A percentile compares a stretch with the other conserved stretches of the same genome.
Conservation (phyloP, 2,113 vertebrate genomes). For the Thamnaconus septentrionalis region DNA sequence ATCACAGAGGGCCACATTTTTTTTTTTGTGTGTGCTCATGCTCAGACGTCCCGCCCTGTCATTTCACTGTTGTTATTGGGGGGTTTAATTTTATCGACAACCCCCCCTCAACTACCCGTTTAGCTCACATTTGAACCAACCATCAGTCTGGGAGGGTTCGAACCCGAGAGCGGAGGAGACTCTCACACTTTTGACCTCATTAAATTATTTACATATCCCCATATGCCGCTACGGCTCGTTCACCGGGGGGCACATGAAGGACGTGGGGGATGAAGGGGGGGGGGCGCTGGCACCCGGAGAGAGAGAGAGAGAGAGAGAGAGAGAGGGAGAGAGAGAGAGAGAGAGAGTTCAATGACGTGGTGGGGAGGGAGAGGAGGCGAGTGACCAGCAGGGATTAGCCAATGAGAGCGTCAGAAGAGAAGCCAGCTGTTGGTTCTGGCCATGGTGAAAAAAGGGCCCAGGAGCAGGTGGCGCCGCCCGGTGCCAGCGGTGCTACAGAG, state of each 20-base stretch:
- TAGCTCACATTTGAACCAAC: too few species aligned
- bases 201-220: constrained; percentile 78
- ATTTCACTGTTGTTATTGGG: too few species aligned
- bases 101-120: too few species aligned
- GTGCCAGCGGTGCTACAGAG: constrained; percentile 62
- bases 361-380: constrained; percentile 64
- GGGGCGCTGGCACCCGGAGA: constrained; percentile 54
- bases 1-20: too few species aligned
- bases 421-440: constrained; percentile 79
- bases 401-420: constrained; percentile 78
- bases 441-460: constrained; percentile 53
- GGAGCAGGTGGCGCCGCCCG: constrained; percentile 73
- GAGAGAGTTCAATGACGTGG: constrained; percentile 76
- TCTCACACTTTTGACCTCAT: constrained; percentile 74
- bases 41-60: too few species aligned
- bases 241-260: constrained; percentile 65
- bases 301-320: constrained; percentile 76
- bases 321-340: constrained; percentile 64
- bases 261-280: constrained; percentile 46
- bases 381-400: constrained; percentile 80
- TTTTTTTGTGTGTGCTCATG: too few species aligned
- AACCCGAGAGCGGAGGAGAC: constrained; percentile 19
- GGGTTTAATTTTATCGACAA: too few species aligned
- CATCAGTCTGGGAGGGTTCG: neutral
- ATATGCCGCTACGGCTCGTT: constrained; percentile 60